phyloP scores from a whole-genome alignment of 2,888 invertebrate genomes.

The Mythimna ferrago region DNA sequence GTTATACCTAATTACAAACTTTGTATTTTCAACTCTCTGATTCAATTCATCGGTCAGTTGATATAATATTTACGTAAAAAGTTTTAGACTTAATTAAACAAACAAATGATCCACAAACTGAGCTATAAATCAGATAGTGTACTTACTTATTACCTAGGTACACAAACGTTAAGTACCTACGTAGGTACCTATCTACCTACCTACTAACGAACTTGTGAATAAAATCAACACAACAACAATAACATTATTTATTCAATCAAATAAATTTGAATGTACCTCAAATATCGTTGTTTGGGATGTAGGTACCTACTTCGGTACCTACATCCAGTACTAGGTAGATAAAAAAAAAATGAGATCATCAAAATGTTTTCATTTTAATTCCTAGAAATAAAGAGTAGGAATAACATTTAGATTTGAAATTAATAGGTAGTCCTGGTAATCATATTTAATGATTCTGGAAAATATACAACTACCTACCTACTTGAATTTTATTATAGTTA shows the following conservation, averaged over 20 bases:
- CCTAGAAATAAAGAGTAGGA: neutral
- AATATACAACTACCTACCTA: constrained; percentile 1
- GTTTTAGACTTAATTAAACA: neutral
- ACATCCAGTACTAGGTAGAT: too few relatives aligned
- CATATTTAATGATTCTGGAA: neutral
- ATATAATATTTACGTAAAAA: neutral
- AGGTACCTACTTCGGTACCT: neutral
- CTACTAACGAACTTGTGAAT: neutral
- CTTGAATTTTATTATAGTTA: too few relatives aligned
- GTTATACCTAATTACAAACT: neutral
- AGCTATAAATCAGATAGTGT: constrained; percentile 24
- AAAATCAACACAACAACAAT: constrained; percentile 16
- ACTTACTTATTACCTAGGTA: constrained; percentile 13
- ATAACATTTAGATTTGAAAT: neutral
- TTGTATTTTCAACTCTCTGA: neutral
- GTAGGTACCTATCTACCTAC: too few relatives aligned
- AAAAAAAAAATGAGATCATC: neutral
- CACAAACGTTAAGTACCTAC: constrained; percentile 2
- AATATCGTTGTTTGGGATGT: neutral
- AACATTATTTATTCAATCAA: constrained; percentile 15
- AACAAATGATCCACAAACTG: constrained; percentile 8
- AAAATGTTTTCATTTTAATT: neutral
- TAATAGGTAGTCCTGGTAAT: neutral
- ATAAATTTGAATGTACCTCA: neutral
- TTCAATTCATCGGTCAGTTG: neutral